phyloP scores from a whole-genome alignment of 2,888 invertebrate genomes.

The Watsonalla cultraria region DNA sequence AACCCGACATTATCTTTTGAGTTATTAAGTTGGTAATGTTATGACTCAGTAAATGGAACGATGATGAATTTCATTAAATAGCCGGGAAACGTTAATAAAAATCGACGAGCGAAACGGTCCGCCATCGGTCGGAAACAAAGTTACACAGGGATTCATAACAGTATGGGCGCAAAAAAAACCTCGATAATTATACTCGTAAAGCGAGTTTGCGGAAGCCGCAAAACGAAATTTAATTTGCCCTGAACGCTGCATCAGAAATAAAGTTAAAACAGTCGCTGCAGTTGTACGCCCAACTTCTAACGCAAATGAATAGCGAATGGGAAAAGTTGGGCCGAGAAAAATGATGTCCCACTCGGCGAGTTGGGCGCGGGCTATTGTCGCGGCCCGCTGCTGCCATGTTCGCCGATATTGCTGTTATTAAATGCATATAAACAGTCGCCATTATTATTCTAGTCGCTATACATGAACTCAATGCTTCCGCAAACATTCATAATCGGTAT shows the following conservation, averaged over 20 bases:
- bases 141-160: constrained; percentile 57
- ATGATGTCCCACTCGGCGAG: constrained; percentile 69
- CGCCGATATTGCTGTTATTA: constrained; percentile 65
- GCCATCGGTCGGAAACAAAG: constrained; percentile 43
- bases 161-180: constrained; percentile 50
- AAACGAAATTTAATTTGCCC: constrained; percentile 79
- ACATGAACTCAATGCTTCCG: not conserved
- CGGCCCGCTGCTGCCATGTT: constrained; percentile 41
- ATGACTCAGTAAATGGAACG: constrained; percentile 9
- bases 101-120: constrained; percentile 21
- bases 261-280: constrained; percentile 78
- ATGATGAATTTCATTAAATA: constrained; percentile 4
- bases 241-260: constrained; percentile 79
- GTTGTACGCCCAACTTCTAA: constrained; percentile 74
- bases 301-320: constrained; percentile 79
- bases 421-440: constrained; percentile 51
- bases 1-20: constrained; percentile 17
- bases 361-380: constrained; percentile 51
- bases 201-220: constrained; percentile 75
- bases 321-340: constrained; percentile 76
- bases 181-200: constrained; percentile 70
- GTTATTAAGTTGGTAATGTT: constrained; percentile 6
- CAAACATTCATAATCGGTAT: not conserved
- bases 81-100: constrained; percentile 17
- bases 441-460: constrained; percentile 19